Evolutionary conservation across 2,888 invertebrate genomes (phyloP), one percentile per base, ranked within the genome.

Genomic region (Synanthedon myopaeformis): DNA sequence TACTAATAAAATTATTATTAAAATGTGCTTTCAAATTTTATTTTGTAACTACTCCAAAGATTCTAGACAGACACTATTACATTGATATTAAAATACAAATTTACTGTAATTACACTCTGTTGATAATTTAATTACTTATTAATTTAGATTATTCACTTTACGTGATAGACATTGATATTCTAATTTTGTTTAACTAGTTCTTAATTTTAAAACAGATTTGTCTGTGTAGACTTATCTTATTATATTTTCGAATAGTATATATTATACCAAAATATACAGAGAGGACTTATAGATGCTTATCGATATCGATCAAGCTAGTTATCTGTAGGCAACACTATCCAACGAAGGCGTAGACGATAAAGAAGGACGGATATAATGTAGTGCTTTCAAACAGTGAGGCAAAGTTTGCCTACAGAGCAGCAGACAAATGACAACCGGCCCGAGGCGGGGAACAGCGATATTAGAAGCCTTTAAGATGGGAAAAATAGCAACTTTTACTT

Each of bases 401-500:
- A 76, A 83, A 83, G 83, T 84, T 86, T 84, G 81, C 80, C 74
- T 82, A 78, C 79, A 68, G 76, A 74, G 76, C 65, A 67, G 73
- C 77, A 79, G 83, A 83, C 83, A 84, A 85, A 85, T 82, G 84
- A 85, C 85, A 82, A 78, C 80, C 76, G 73, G 76, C 80, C 79
- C 68, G 72, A 69, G 80, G 79, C 82, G 69, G 76, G 72, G 72
- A 68, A 69, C 76, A 69, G 73, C 70, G 78, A 82, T 85, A 84
- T 84, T 82, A 83, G 83, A 84, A 82, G 84, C 78, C 80, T 82
- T 82, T 82, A 84, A 82, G 81, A 82, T 78, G 82, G 74, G 82
- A 85, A 84, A 83, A 85, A 84, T 83, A 79, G 82, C 80, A 82
- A 83, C 82, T 84, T 83, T 82, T 82, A 76, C 80, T 77, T 69